Conservation (phyloP, 2,888 invertebrate genomes). For the Diogma glabrata region DNA sequence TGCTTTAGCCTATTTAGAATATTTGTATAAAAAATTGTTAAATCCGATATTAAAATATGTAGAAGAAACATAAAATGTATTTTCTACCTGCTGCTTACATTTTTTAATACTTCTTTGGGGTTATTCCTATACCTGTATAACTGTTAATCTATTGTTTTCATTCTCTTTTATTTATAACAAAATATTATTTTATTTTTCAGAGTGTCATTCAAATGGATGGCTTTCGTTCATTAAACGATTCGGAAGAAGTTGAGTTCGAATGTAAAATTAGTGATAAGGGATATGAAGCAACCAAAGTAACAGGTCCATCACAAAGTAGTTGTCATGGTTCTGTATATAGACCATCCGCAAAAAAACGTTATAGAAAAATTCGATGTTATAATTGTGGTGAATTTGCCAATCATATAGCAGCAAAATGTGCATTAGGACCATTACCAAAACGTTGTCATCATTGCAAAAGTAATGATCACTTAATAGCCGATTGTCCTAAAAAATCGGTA, state of each 20-base stretch:
- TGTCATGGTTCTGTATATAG: conserved; percentile 72
- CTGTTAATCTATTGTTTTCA: too few species aligned
- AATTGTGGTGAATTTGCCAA: conserved; percentile 89
- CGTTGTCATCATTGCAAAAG: conserved; percentile 84
- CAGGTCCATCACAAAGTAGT: conserved; percentile 63
- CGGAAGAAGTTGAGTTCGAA: conserved; percentile 81
- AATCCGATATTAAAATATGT: too few species aligned
- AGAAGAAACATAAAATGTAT: too few species aligned
- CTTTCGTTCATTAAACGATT: conserved; percentile 73
- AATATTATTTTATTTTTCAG: too few species aligned
- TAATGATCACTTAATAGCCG: conserved; percentile 78
- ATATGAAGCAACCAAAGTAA: conserved; percentile 74
- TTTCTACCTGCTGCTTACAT: too few species aligned
- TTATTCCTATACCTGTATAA: too few species aligned
- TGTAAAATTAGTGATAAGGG: conserved; percentile 76
- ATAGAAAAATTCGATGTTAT: conserved; percentile 81
- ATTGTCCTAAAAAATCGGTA: conserved; percentile 57
- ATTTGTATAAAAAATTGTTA: too few species aligned
- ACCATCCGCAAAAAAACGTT: conserved; percentile 69
- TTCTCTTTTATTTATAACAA: not conserved
- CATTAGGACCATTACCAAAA: conserved; percentile 79
- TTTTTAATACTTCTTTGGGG: too few species aligned
- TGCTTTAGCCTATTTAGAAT: too few species aligned
- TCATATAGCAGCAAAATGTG: conserved; percentile 84
- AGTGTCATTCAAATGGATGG: conserved; percentile 86